Base-by-base conservation (phyloP, 2,113 vertebrate genomes). In the Hypanus sabinus region DNA sequence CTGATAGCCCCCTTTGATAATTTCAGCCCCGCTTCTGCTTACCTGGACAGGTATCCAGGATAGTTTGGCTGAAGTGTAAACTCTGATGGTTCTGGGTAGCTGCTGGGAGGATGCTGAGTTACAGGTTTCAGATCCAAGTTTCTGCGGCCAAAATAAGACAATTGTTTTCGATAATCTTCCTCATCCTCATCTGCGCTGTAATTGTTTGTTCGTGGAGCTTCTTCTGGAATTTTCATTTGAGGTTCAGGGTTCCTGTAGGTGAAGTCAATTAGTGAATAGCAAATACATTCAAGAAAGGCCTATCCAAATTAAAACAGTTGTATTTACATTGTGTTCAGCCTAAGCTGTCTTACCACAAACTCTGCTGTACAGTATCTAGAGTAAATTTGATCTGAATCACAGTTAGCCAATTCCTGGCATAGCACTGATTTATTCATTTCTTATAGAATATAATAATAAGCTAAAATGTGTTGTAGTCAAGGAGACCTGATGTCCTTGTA, bases 181-280 rank as follows among this genome's bases (percentile, higher is more conserved):
- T 99, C 98, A 60, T 99, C 99, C 77, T 99, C 98, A 83, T 99
- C 98, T 0, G 97, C 98, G 94, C 99, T 98, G 0, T 99, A 99
- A 94, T 98, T 98, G 95, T 99, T 99, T 85, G 98, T 96, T 46
- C 98, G 98, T 62, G 98, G 96, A 0, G 98, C 96, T 62, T 99
- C 98, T 94, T 99, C 98, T 36, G 97, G 96, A 0, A 97, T 96
- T 95, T 98, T 98, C 8, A 96, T 94, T 55, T 98, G 98, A 95
- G 99, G 97, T 97, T 99, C 99, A 75, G 98, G 98, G 94, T 97
- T 96, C 95, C 99, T 99, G 95, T 80, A 62, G 30, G 38, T 62
- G 20, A 33, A n/a, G 62, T 33, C 30, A 90, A 33, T 33, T 90
- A 90, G 10, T 65, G 27, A 33, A 62, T 20, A 57, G 62, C 60